Base-by-base conservation (phyloP, 2,797 vertebrate species). In the Champsocephalus gunnari region DNA sequence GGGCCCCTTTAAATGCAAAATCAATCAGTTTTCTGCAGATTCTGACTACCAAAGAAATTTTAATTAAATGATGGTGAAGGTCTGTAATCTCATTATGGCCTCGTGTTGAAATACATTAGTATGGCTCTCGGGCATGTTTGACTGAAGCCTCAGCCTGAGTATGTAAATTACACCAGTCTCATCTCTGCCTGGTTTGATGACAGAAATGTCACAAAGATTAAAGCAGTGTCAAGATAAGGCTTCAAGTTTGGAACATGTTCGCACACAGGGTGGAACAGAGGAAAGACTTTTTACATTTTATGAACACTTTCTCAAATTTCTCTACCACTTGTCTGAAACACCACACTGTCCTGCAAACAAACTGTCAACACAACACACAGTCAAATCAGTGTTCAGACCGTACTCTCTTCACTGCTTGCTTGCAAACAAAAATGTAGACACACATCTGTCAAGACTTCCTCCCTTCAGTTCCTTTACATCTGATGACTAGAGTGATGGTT, bases 341-440 rank as follows among this genome's bases (percentile, higher is more conserved):
- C 28, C 59, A 67, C 54, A 63, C 72, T 71, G 54, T 71, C 56
- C 66, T 17, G 19, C 28, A 57, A 69, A 63, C 66, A 63, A 66
- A 63, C 47, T 73, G 55, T 79, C 66, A 82, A 82, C 45, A 38
- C 34, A 9, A 38, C 50, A 71, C 1, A 0, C 56, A 66, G 24
- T 49, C 41, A 65, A 56, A 75, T 38, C 34, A 38, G 34, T 38
- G 34, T 38, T 38, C 34, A 55, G 48, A 53, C 50, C 12, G 17
- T 55, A 38, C 7, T 32, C 19, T 38, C 55, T 74, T 66, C 50
- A 53, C 47, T 50, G 61, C 51, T 60, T 73, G 58, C 51, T 43
- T 24, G 41, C 56, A 77, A 82, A 80, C 48, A 73, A 59, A 41
- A 71, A 77, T 67, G 51, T 12, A 50, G 62, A 80, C 43, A 74